Evolutionary conservation across 2,113 vertebrate species (phyloP), one percentile per base, ranked within the genome.

Genomic region (Pardalotus punctatus): DNA sequence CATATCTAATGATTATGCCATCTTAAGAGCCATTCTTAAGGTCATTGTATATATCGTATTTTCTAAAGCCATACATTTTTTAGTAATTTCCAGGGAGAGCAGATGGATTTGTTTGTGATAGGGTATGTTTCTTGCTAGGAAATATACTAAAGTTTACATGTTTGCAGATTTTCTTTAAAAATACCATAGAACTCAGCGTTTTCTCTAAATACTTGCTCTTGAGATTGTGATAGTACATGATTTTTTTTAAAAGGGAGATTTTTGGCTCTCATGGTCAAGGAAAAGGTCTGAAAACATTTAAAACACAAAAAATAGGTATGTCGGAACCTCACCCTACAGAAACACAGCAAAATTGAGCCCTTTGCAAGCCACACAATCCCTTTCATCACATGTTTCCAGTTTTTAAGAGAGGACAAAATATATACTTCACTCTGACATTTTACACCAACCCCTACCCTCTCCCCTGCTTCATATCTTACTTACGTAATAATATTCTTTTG

Each of bases 371-470:
- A 50, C n/a, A 36, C 4, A 45, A 38, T 14, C 10, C 4, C 8
- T 45, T 57, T 79, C 47, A 67, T 14, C 21, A 45, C 17, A 18
- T 50, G 17, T 57, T 42, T 38, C 4, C 8, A 43, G 27, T 47
- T 81, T 81, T 78, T 57, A 66, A 73, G 28, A 57, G 5, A 89
- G 6, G 65, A 56, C 2, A 61, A 93, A 65, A 11, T 36, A 45
- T 48, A 86, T 91, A 65, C 6, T 78, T 60, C 20, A 51, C 7
- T 24, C 21, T 57, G 24, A 2, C 71, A 24, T 33, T 65, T 51
- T 14, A 9, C 1, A 29, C 6, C 13, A 13, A 16, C 5, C 2
- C 6, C 5, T 43, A 3, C 8, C 2, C 2, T 1, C 2, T 9
- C 25, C 31, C 15, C 10, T 2, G 12, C 38, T 60, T 61, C 11